Evolutionary conservation across 1,140 invertebrate species (phyloP).

Genomic region (Drosophila rhopaloa): DNA sequence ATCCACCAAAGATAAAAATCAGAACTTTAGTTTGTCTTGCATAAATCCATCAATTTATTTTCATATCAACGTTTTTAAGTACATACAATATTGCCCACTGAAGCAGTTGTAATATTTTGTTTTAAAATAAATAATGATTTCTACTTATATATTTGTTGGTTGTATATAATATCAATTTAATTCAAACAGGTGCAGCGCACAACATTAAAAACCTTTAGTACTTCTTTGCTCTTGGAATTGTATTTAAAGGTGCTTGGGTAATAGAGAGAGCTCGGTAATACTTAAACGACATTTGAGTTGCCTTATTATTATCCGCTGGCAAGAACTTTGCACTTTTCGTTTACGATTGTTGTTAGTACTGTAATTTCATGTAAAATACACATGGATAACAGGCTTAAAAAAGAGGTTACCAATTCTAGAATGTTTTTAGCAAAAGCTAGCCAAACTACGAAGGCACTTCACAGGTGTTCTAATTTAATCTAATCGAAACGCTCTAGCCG

Average conservation of each 20-base stretch:
- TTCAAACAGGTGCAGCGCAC: constrained; percentile 46
- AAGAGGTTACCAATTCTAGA: constrained; percentile 37
- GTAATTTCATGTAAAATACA: constrained; percentile 40
- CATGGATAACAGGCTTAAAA: constrained; percentile 42
- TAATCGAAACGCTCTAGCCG: constrained; percentile 43
- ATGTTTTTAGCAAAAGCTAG: constrained; percentile 68
- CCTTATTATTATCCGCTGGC: constrained; percentile 10
- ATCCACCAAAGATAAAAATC: not conserved
- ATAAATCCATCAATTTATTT: constrained; percentile 33
- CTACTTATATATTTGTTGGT: constrained; percentile 25
- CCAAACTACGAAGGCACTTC: constrained; percentile 60
- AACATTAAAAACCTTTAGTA: constrained; percentile 45
- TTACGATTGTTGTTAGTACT: constrained; percentile 15
- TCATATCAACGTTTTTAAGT: constrained; percentile 30
- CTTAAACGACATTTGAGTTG: constrained; percentile 42
- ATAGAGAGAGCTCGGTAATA: constrained; percentile 52
- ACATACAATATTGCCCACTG: constrained; percentile 24
- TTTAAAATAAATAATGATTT: constrained; percentile 38
- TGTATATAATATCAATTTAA: constrained; percentile 44
- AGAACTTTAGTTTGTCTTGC: not conserved
- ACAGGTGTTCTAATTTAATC: constrained; percentile 40
- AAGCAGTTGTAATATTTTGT: constrained; percentile 23
- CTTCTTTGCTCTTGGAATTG: constrained; percentile 49
- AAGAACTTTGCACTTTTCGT: constrained; percentile 16
- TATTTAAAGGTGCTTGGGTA: constrained; percentile 39